These are phyloP conservation scores for Myopa testacea DNA, from an alignment of 2,888 invertebrate species.

Conservation along the genomic window DNA sequence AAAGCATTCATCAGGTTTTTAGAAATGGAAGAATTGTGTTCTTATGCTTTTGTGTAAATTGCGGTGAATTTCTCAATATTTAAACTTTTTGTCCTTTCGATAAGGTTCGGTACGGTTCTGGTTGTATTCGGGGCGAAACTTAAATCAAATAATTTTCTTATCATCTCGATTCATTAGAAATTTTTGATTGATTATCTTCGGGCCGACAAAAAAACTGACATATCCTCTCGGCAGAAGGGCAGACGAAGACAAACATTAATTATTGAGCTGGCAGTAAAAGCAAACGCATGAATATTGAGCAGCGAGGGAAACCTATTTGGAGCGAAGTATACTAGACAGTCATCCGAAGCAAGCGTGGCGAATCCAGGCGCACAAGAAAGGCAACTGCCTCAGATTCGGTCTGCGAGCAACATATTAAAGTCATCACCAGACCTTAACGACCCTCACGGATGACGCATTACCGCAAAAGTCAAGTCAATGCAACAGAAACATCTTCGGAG, in stretches of 20 bases:
- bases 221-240: conserved; percentile 34
- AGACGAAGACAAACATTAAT: conserved; percentile 57
- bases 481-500: background rate
- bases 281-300: conserved; percentile 60
- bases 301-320: conserved; percentile 21
- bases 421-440: conserved; percentile 30
- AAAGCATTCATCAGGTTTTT: background rate
- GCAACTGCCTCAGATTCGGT: background rate
- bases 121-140: background rate
- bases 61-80: conserved; percentile 2
- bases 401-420: conserved; percentile 18
- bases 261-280: conserved; percentile 64
- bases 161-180: conserved; percentile 20
- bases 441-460: conserved; percentile 31
- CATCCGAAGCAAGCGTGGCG: conserved; percentile 18
- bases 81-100: background rate
- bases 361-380: background rate
- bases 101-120: background rate
- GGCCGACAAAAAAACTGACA: conserved; percentile 25
- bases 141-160: background rate
- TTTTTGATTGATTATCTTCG: conserved; percentile 34
- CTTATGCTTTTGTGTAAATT: background rate
- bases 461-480: conserved; percentile 32
- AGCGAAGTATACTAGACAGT: background rate
- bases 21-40: conserved; percentile 13